phyloP scores from a whole-genome alignment of 2,797 vertebrate species.

The Babyrousa celebensis region DNA sequence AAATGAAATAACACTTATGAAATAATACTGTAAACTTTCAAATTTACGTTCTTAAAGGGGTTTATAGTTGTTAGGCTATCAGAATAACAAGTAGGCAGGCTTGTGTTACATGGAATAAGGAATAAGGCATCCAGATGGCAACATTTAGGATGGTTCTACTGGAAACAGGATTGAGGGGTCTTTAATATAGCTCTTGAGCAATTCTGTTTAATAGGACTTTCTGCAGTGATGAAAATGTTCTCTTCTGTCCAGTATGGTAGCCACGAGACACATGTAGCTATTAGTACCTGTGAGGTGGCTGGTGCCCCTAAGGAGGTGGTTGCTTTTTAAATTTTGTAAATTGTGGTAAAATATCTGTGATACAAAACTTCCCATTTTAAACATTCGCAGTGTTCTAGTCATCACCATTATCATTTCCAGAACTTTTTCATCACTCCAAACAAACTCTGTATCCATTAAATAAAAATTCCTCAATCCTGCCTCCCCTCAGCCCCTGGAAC shows the following conservation, averaged over 20 bases:
- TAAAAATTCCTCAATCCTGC: not conserved
- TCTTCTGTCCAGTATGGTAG: not conserved
- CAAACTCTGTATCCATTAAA: not conserved
- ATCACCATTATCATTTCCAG: not conserved
- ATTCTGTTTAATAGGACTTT: not conserved
- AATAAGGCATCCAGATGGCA: not conserved
- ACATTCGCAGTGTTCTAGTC: not conserved
- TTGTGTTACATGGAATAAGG: not conserved
- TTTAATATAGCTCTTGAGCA: not conserved
- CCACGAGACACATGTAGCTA: not conserved
- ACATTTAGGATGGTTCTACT: not conserved
- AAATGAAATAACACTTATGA: not conserved
- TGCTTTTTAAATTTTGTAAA: not conserved
- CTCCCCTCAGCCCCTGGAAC: not conserved
- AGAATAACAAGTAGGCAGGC: not conserved
- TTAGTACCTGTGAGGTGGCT: not conserved
- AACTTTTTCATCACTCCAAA: slow-evolving; percentile 5
- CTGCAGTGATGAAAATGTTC: not conserved
- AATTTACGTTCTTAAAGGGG: not conserved
- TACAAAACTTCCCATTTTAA: not conserved
- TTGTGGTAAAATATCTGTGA: not conserved
- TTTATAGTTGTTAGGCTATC: not conserved
- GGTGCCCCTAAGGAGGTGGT: not conserved
- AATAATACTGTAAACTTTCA: not conserved
- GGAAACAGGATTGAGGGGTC: not conserved